Evolutionary conservation across 1,140 invertebrate species (phyloP), one percentile per base, ranked within the genome.

Genomic region (Phymorhynchus buccinoides): DNA sequence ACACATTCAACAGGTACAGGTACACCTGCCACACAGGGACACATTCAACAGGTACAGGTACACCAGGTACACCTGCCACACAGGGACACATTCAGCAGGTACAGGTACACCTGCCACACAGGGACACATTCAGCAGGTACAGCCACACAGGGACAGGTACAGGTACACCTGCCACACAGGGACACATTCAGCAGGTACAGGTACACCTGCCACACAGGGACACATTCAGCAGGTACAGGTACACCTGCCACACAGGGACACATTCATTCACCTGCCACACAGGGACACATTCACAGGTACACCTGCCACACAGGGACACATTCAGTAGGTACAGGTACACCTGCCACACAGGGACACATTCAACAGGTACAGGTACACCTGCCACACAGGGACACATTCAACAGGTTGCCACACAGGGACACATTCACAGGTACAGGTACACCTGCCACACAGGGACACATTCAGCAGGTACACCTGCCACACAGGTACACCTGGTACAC

Each of bases 251-350:
- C 92, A 92, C 37, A 93, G 94, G 88, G 94, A 94, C 90, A 95
- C 93, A 92, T 94, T 95, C 86, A 95, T n/a, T n/a, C n/a, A n/a
- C n/a, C 48, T 12, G 22, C 7, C 48, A 52, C 48, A 52, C 9
- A 52, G 9, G n/a, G n/a, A n/a, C n/a, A n/a, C n/a, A n/a, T n/a
- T n/a, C n/a, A n/a, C n/a, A n/a, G n/a, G n/a, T n/a, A n/a, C n/a
- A n/a, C n/a, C n/a, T n/a, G n/a, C n/a, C n/a, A n/a, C n/a, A n/a
- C n/a, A n/a, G n/a, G n/a, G n/a, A n/a, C n/a, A n/a, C n/a, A n/a
- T n/a, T n/a, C n/a, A n/a, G n/a, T 41, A 96, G 91, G 84, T 93
- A 92, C 6, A 95, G 91, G 90, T 95, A 95, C 4, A 95, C 0
- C 6, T 30, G 1, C 62, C 62, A 27, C 7, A n/a, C 7, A 27